phyloP scores from a whole-genome alignment of 2,113 vertebrate genomes.

The Setophaga coronata region DNA sequence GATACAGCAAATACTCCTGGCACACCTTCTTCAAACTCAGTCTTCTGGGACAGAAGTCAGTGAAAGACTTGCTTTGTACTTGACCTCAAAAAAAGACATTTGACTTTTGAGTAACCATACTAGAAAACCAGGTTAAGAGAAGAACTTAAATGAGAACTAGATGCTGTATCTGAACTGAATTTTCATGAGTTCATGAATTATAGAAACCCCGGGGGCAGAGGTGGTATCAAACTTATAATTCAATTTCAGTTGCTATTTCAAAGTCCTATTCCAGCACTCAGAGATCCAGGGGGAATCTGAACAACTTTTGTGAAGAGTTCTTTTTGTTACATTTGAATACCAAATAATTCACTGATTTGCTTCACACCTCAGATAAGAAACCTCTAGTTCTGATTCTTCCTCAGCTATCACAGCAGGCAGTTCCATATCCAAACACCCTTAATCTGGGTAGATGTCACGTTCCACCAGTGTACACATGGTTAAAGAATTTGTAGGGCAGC shows the following conservation, averaged over 20 bases:
- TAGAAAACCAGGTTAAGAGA: background rate
- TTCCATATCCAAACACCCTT: background rate
- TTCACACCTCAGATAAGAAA: background rate
- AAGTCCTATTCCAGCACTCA: background rate
- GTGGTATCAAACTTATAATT: conserved; percentile 4
- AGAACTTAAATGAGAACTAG: background rate
- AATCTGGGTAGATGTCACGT: background rate
- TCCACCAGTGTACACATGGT: background rate
- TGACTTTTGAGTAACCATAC: background rate
- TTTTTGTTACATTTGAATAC: conserved; percentile 9
- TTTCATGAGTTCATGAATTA: conserved; percentile 11
- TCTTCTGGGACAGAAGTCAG: background rate
- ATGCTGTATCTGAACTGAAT: background rate
- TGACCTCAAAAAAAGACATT: background rate
- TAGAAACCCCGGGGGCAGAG: background rate
- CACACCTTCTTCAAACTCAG: background rate
- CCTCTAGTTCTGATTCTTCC: background rate
- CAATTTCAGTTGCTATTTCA: background rate
- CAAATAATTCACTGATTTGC: background rate
- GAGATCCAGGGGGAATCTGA: background rate
- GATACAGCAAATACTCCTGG: background rate
- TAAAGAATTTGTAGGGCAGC: background rate
- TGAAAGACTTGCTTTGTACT: background rate
- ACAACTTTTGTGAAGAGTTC: background rate
- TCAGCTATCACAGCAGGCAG: background rate